These are phyloP conservation scores for Rhagologus leucostigma DNA, from an alignment of 2,113 vertebrate species.

Conservation along the genomic window DNA sequence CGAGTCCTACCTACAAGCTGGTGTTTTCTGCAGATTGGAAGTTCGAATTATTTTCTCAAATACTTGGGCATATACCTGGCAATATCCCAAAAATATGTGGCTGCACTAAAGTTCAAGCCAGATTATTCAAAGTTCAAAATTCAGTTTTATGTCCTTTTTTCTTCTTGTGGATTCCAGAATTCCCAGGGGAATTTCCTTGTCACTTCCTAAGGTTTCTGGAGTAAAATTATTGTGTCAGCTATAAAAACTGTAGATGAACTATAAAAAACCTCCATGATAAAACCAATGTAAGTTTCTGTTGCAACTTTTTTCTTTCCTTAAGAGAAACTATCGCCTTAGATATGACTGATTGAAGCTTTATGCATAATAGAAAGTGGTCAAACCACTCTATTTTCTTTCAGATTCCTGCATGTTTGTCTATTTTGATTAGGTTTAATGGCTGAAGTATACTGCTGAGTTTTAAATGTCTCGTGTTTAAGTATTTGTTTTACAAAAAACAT, in stretches of 20 bases:
- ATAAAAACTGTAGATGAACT: not conserved
- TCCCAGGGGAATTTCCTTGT: not conserved
- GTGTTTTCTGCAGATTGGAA: not conserved
- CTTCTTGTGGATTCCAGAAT: not conserved
- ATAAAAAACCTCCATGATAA: not conserved
- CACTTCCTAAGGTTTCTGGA: not conserved
- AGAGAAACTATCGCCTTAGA: not conserved
- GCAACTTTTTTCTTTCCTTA: not conserved
- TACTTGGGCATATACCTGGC: not conserved
- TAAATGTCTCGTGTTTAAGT: not conserved
- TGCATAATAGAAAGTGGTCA: not conserved
- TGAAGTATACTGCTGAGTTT: not conserved
- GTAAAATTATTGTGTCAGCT: not conserved
- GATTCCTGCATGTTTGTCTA: not conserved
- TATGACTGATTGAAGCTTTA: not conserved
- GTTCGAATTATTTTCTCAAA: not conserved
- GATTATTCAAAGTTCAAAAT: not conserved
- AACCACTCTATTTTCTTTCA: not conserved
- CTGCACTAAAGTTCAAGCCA: not conserved
- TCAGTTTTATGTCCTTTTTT: not conserved
- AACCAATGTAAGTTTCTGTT: not conserved
- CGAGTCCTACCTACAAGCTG: not conserved
- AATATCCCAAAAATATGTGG: not conserved
- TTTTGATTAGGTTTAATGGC: not conserved
- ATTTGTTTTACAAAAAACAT: fast-evolving